phyloP scores from a whole-genome alignment of 1,140 invertebrate genomes.

The Nephila pilipes region DNA sequence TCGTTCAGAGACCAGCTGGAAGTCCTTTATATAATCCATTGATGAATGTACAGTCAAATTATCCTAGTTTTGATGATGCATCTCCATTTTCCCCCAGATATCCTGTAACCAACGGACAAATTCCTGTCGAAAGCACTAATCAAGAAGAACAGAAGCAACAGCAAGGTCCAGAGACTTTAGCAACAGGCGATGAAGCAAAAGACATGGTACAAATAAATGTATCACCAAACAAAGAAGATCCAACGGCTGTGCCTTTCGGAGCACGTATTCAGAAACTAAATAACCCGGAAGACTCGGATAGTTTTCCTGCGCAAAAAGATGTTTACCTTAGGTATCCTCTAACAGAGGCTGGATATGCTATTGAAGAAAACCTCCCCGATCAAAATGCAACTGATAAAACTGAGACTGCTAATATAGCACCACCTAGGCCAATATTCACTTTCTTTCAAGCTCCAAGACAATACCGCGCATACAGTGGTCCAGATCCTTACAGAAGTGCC shows the following conservation, averaged over 20 bases:
- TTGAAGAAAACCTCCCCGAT: slow-evolving; percentile 55
- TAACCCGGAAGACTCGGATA: neutral
- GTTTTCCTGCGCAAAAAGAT: neutral
- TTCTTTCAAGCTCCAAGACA: neutral
- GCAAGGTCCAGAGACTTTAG: neutral
- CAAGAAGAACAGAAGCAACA: neutral
- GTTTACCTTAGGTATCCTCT: slow-evolving; percentile 62
- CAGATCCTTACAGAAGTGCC: slow-evolving; percentile 61
- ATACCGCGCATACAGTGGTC: neutral
- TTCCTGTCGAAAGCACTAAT: neutral
- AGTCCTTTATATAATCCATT: slow-evolving; percentile 6
- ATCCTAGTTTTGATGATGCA: neutral
- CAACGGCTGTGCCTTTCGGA: slow-evolving; percentile 30
- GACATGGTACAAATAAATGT: neutral
- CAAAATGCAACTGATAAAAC: slow-evolving; percentile 18
- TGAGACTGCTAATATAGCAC: neutral
- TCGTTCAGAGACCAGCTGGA: neutral
- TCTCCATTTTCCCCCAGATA: neutral
- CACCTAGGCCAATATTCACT: neutral
- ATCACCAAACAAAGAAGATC: slow-evolving; percentile 24
- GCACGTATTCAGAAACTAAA: slow-evolving; percentile 37
- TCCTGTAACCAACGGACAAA: neutral
- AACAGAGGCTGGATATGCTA: slow-evolving; percentile 66
- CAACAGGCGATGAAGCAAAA: neutral
- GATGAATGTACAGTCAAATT: neutral